Evolutionary conservation across 2,113 vertebrate genomes (phyloP).

Genomic region (Romanogobio albipinnatus): DNA sequence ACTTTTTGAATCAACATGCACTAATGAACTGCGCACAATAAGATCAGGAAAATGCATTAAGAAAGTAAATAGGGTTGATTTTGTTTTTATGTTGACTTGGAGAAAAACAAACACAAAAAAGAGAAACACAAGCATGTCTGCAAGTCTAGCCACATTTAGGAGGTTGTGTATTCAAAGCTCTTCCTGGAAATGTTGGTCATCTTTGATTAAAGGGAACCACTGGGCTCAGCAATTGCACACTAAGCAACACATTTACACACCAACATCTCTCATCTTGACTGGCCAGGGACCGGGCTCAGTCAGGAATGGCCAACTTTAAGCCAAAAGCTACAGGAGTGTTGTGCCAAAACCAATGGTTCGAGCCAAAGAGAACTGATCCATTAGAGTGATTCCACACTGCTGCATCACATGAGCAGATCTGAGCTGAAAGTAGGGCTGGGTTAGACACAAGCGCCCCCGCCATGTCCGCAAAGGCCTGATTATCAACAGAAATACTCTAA

Average conservation of each 20-base stretch:
- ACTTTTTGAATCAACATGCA: neutral
- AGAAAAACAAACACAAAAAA: neutral
- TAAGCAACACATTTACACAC: slow-evolving; percentile 30
- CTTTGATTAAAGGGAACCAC: slow-evolving; percentile 57
- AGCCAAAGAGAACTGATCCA: slow-evolving; percentile 55
- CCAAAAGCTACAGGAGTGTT: slow-evolving; percentile 44
- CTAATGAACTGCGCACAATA: neutral
- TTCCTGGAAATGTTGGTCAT: slow-evolving; percentile 40
- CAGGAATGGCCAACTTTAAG: slow-evolving; percentile 42
- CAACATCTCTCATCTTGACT: slow-evolving; percentile 45
- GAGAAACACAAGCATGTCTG: neutral
- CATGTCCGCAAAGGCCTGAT: slow-evolving; percentile 40
- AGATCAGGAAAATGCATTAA: neutral
- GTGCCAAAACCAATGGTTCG: slow-evolving; percentile 58
- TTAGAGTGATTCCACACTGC: slow-evolving; percentile 45
- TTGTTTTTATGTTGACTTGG: neutral
- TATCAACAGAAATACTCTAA: slow-evolving; percentile 44
- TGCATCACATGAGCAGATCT: slow-evolving; percentile 43
- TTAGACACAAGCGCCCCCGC: slow-evolving; percentile 40
- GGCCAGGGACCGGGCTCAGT: slow-evolving; percentile 49
- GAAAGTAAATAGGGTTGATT: neutral
- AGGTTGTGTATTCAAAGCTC: slow-evolving; percentile 41
- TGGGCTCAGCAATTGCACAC: slow-evolving; percentile 35
- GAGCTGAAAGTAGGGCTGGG: slow-evolving; percentile 45
- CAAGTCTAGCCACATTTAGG: slow-evolving; percentile 18